phyloP scores from a whole-genome alignment of 2,113 vertebrate species.

The Cisticola juncidis region DNA sequence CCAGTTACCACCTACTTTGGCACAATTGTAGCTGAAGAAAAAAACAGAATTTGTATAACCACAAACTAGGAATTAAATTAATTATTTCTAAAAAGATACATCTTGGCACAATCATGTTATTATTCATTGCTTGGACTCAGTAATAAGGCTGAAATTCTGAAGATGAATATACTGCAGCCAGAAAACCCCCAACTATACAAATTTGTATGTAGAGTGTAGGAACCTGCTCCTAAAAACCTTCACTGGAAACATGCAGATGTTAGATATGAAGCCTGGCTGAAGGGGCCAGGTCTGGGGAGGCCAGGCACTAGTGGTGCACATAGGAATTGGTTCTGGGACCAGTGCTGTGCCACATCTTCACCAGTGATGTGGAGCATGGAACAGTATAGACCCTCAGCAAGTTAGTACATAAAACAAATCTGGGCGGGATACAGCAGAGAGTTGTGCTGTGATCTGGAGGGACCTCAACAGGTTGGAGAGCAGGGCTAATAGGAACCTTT shows the following conservation, averaged over 20 bases:
- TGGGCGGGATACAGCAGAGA: neutral
- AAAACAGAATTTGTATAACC: conserved; percentile 38
- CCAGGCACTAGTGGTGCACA: neutral
- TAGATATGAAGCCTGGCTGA: neutral
- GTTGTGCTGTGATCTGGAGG: neutral
- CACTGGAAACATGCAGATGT: neutral
- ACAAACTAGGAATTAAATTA: neutral
- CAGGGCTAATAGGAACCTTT: neutral
- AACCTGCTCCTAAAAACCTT: neutral
- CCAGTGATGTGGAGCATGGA: neutral
- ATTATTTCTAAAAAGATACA: neutral
- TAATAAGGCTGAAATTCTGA: neutral
- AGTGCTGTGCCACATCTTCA: neutral
- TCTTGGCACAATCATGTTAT: neutral
- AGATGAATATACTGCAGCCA: neutral
- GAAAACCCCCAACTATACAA: neutral
- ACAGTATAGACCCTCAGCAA: neutral
- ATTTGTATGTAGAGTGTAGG: neutral
- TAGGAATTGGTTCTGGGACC: neutral
- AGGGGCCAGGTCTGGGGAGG: neutral
- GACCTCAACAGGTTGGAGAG: neutral
- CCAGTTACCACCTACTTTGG: neutral
- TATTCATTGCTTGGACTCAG: neutral
- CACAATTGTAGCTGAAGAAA: neutral
- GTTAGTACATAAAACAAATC: neutral